Conservation (phyloP, 2,113 vertebrate species). For the Cisticola juncidis region DNA sequence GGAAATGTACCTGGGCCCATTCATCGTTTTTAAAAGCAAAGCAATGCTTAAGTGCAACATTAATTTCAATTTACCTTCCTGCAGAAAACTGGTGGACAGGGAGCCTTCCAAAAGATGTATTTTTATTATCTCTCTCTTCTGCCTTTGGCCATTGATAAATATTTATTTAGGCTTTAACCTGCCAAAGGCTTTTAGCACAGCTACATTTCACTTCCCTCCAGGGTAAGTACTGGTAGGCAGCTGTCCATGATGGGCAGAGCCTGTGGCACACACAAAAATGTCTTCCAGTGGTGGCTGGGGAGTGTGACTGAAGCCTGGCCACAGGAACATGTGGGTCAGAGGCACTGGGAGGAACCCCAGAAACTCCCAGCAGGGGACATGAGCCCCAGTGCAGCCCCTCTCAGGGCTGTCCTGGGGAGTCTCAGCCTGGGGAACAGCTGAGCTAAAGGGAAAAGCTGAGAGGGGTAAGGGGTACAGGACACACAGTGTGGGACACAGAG, state of each 20-base stretch:
- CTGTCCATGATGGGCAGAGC: not conserved
- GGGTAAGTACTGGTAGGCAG: not conserved
- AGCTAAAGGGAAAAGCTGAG: not conserved
- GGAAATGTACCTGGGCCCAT: not conserved
- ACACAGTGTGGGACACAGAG: not conserved
- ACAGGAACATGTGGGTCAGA: not conserved
- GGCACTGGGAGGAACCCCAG: not conserved
- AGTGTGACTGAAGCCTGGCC: not conserved
- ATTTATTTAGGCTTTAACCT: constrained; percentile 33
- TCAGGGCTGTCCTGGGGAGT: not conserved
- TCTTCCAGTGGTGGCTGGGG: not conserved
- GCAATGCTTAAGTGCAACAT: not conserved
- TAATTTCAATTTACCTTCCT: constrained; percentile 35
- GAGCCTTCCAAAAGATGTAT: constrained; percentile 30
- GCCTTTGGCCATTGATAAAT: not conserved
- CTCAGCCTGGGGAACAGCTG: not conserved
- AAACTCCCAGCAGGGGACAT: accelerated
- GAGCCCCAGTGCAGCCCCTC: not conserved
- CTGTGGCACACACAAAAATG: not conserved
- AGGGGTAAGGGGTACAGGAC: not conserved
- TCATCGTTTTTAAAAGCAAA: not conserved
- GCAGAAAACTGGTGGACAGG: not conserved
- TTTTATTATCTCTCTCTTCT: constrained; percentile 19
- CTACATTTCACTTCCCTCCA: not conserved
- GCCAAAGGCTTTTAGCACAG: constrained; percentile 1